Percentiles rank a stretch among this genome's conserved stretches.
phyloP scores from a whole-genome alignment of 2,888 invertebrate species.

The Ischnura elegans region DNA sequence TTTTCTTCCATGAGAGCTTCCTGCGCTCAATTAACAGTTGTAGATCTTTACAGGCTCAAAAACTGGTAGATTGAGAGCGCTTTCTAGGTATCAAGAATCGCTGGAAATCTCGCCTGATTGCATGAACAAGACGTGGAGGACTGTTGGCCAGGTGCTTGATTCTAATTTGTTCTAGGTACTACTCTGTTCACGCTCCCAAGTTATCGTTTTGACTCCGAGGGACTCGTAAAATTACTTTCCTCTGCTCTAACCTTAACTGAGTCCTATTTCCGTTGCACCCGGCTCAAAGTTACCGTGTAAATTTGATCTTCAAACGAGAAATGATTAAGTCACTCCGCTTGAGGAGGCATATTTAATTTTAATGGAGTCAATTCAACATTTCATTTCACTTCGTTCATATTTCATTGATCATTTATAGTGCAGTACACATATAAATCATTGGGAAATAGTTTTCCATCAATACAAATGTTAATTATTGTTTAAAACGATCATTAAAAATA shows the following conservation, averaged over 20 bases:
- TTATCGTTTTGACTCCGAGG: not conserved
- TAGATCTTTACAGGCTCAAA: not conserved
- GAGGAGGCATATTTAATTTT: too few species aligned
- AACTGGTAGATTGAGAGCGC: not conserved
- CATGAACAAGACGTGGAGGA: not conserved
- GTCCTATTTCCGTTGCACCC: not conserved
- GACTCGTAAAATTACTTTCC: slow-evolving; percentile 13
- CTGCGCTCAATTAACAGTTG: not conserved
- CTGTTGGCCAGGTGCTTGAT: not conserved
- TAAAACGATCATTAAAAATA: too few species aligned
- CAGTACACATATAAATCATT: too few species aligned
- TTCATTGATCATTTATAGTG: too few species aligned
- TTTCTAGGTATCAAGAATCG: not conserved
- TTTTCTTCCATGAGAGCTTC: not conserved
- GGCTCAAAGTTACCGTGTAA: not conserved
- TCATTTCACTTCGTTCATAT: too few species aligned
- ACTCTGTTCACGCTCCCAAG: not conserved
- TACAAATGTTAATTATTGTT: too few species aligned
- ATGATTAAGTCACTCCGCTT: not conserved
- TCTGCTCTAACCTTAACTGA: not conserved
- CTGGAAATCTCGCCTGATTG: not conserved
- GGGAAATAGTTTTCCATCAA: too few species aligned
- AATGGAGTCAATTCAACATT: too few species aligned
- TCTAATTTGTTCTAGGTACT: not conserved
- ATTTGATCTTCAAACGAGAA: not conserved